A percentile compares a stretch with the other conserved stretches of the same genome.
Evolutionary conservation across 2,888 invertebrate genomes (phyloP).

Genomic region (Rhagium mordax): DNA sequence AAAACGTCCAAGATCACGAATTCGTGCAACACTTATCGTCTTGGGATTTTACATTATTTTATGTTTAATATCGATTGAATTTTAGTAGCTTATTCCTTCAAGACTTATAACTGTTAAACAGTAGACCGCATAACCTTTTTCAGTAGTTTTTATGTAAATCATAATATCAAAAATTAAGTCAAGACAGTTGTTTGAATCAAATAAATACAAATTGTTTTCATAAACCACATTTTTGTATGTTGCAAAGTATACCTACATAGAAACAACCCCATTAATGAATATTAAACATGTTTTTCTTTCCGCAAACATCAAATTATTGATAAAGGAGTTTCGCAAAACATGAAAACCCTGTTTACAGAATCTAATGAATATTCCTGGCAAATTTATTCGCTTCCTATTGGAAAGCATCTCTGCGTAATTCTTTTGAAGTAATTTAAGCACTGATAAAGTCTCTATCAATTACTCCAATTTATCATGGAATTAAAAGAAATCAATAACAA

Average conservation of each 20-base stretch:
- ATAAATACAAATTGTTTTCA: too few species aligned
- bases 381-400: neutral
- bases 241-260: too few species aligned
- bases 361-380: neutral
- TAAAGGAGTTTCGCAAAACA: neutral
- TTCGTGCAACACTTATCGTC: slow-evolving; percentile 44
- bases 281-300: neutral
- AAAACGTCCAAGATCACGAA: slow-evolving; percentile 49
- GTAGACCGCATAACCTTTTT: neutral
- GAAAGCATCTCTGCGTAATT: slow-evolving; percentile 3
- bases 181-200: too few species aligned
- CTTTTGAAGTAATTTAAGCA: slow-evolving; percentile 26
- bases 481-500: slow-evolving; percentile 49
- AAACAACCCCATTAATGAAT: too few species aligned
- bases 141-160: neutral
- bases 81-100: neutral
- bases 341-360: neutral
- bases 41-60: slow-evolving; percentile 30
- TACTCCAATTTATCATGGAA: slow-evolving; percentile 38
- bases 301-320: neutral
- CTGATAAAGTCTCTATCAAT: slow-evolving; percentile 34
- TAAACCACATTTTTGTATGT: too few species aligned
- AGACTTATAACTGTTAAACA: neutral
- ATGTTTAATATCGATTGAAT: slow-evolving; percentile 16
- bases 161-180: neutral